Evolutionary conservation across 2,113 vertebrate species (phyloP).

Genomic region (Taurulus bubalis): DNA sequence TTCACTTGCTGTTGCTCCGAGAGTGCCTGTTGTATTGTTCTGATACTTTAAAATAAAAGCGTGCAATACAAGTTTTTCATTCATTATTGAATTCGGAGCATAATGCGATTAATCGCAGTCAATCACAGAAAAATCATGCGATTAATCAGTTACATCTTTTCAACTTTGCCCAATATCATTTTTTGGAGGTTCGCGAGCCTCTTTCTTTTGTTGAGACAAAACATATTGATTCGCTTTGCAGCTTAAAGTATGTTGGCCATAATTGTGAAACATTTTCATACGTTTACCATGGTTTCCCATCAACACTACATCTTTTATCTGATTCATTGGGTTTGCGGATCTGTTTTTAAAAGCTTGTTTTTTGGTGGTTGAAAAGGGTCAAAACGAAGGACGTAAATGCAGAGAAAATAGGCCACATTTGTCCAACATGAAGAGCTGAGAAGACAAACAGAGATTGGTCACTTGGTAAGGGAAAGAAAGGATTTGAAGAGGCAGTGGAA

Average conservation of each 20-base stretch:
- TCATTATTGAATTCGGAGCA: no score
- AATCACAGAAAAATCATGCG: no score
- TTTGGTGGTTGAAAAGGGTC: background rate
- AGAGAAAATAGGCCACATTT: background rate
- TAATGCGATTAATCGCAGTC: no score
- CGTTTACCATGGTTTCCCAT: background rate
- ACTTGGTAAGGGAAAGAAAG: constrained; percentile 7
- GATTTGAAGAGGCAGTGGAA: constrained; percentile 20
- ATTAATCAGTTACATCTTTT: no score
- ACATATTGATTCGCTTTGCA: background rate
- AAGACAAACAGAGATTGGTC: constrained; percentile 14
- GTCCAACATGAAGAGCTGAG: background rate
- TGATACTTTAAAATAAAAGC: no score
- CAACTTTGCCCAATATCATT: no score
- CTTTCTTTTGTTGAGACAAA: background rate
- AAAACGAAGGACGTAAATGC: background rate
- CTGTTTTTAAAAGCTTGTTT: background rate
- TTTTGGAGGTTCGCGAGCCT: background rate
- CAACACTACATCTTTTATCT: background rate
- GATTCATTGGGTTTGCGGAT: background rate
- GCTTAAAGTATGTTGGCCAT: background rate
- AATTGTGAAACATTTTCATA: background rate
- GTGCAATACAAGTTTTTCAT: no score
- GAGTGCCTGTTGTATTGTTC: no score
- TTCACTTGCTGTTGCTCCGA: no score